Evolutionary conservation across 2,113 vertebrate genomes (phyloP), one percentile per base, ranked within the genome.

Genomic region (Arvicanthis niloticus): DNA sequence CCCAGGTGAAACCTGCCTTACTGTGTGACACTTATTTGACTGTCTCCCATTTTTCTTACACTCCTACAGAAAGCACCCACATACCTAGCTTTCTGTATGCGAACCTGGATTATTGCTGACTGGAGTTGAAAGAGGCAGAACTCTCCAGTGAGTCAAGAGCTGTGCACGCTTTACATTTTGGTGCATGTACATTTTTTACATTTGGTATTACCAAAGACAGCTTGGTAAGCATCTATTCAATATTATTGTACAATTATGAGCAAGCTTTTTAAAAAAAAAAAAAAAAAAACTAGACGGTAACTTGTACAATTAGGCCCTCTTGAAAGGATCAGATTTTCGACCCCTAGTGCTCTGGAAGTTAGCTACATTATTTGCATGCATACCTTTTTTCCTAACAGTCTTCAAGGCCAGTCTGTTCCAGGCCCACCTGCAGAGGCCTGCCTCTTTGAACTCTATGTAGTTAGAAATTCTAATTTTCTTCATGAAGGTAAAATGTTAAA

Each of bases 401-500:
- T 78, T 29, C 72, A 5, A 17, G 70, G 10, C 51, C 34, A 82
- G 34, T 19, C 37, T 78, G 2, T 19, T 73, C 37, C 7, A 81
- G 84, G 88, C 21, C 60, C 22, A 17, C 73, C 62, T 72, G 82
- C 70, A 15, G 7, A 77, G 40, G 26, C 11, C 42, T 90, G 19
- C 26, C 26, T 95, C 24, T 92, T 29, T n/a, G 26, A 95, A 96
- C 45, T 62, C 40, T 48, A 82, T 9, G 90, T 70, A 73, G 65
- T 94, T 72, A 72, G 40, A 96, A 90, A 86, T 89, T 6, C 42
- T 81, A 75, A 53, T 89, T 96, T 72, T 93, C 65, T 51, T 73
- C 17, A 73, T 12, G 31, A 96, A 9, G 37, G 42, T 88, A 73
- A 85, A 94, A 91, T 65, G 40, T 77, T 67, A 82, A 95, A 93